Evolutionary conservation across 2,113 vertebrate species (phyloP), one percentile per base, ranked within the genome.

Genomic region (Clinocottus analis): DNA sequence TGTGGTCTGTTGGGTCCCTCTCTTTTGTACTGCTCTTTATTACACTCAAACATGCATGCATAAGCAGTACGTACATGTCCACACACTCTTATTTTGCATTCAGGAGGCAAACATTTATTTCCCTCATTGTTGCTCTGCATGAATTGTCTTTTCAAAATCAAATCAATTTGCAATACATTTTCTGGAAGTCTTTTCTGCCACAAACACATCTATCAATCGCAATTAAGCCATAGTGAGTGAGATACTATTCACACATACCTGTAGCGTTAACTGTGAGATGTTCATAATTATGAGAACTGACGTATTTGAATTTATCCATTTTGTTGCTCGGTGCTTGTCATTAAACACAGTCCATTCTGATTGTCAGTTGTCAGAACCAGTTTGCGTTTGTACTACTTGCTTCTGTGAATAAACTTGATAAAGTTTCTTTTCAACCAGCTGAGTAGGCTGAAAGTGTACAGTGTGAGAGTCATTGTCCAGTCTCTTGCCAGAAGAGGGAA

Each of bases 141-240:
- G 79, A 83, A 87, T 90, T 85, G 78, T 88, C 75, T 84, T 86
- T 88, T 85, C 60, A 82, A 89, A 85, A 87, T 76, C 2, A 67
- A 92, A 92, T 90, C 80, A 71, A 89, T 91, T 77, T 69, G 55
- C 70, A 74, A 85, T 93, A 83, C 77, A 89, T 93, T 90, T 66
- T 60, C 60, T 43, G 5, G 1, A 65, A 31, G 67, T 75, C 43
- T 72, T 82, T 59, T 69, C 45, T 77, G 5, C 67, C 63, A 79
- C 41, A 67, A 84, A 75, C 82, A 79, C 56, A 59, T 89, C 79
- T 71, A 68, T 91, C 3, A 87, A 43, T 45, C 45, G 73, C 61
- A 61, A 82, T 35, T 59, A 41, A 77, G 80, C 60, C 39, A 72
- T 81, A 47, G 81, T 67, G 78, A 81, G 33, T 73, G 53, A 61